phyloP scores from a whole-genome alignment of 2,797 vertebrate species.

The Lithobates pipiens region DNA sequence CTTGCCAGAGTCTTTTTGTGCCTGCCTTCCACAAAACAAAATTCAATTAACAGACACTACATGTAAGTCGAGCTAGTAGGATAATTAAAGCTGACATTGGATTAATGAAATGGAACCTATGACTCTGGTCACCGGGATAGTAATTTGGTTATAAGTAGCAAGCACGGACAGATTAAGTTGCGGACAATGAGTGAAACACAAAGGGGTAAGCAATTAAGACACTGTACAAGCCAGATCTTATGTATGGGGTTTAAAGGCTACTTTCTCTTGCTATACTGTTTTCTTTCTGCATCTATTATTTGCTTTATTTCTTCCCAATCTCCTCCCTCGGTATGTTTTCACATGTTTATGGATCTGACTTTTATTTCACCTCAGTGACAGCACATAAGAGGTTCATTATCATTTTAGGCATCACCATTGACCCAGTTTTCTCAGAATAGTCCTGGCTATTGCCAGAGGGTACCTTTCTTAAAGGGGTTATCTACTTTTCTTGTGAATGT shows the following conservation, averaged over 20 bases:
- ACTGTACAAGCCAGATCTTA: neutral
- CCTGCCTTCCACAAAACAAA: constrained; percentile 29
- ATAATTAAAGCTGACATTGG: constrained; percentile 54
- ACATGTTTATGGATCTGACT: no score
- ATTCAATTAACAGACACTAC: constrained; percentile 48
- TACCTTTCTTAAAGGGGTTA: neutral
- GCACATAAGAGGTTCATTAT: no score
- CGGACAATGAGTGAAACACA: constrained; percentile 4
- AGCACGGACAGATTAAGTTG: neutral
- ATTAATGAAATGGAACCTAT: constrained; percentile 47
- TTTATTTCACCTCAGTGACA: neutral
- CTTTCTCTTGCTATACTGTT: neutral
- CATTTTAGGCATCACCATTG: no score
- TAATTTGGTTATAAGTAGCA: constrained; percentile 40
- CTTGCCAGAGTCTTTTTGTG: constrained; percentile 9
- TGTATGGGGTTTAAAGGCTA: no score
- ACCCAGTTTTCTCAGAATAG: neutral
- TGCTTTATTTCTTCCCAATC: no score
- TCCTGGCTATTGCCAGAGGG: no score
- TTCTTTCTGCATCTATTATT: neutral
- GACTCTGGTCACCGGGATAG: constrained; percentile 39
- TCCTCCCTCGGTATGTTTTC: no score
- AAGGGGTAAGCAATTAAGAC: neutral
- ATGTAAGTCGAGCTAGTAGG: constrained; percentile 29
- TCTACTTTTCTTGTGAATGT: no score